A percentile compares a stretch with the other conserved stretches of the same genome.
phyloP scores from a whole-genome alignment of 2,797 vertebrate species.

The Propithecus perrieri region DNA sequence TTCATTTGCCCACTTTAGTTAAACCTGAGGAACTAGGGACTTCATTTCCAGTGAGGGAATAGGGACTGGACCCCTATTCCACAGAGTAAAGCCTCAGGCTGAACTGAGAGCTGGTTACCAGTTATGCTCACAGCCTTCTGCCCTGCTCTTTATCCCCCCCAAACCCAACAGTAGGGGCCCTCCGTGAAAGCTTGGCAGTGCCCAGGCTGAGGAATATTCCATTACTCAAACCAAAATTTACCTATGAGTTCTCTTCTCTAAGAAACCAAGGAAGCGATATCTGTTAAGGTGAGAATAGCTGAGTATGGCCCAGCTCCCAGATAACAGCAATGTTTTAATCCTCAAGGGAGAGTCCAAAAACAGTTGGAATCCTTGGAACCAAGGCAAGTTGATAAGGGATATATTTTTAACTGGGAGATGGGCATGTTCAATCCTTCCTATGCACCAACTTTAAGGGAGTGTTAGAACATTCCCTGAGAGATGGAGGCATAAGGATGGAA shows the following conservation, averaged over 20 bases:
- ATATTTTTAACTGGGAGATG: not conserved
- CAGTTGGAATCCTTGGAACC: not conserved
- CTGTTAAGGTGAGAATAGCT: not conserved
- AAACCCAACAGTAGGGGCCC: not conserved
- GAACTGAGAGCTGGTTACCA: not conserved
- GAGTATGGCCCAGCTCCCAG: not conserved
- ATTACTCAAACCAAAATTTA: not conserved
- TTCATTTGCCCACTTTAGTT: not conserved
- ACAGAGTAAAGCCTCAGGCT: not conserved
- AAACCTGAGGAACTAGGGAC: not conserved
- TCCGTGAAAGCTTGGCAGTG: not conserved
- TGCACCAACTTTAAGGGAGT: not conserved
- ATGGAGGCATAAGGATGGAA: not conserved
- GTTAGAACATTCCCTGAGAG: not conserved
- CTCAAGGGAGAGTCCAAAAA: not conserved
- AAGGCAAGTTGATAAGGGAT: not conserved
- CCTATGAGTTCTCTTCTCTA: constrained; percentile 4
- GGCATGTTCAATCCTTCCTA: not conserved
- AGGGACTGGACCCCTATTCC: too few relatives aligned
- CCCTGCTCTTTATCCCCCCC: not conserved
- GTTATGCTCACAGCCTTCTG: not conserved
- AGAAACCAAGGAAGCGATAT: constrained; percentile 1
- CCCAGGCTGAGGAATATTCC: not conserved
- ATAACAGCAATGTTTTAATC: not conserved
- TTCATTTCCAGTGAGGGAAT: not conserved